Base-by-base conservation (phyloP, 2,888 invertebrate genomes). In the Caenorhabditis sulstoni region DNA sequence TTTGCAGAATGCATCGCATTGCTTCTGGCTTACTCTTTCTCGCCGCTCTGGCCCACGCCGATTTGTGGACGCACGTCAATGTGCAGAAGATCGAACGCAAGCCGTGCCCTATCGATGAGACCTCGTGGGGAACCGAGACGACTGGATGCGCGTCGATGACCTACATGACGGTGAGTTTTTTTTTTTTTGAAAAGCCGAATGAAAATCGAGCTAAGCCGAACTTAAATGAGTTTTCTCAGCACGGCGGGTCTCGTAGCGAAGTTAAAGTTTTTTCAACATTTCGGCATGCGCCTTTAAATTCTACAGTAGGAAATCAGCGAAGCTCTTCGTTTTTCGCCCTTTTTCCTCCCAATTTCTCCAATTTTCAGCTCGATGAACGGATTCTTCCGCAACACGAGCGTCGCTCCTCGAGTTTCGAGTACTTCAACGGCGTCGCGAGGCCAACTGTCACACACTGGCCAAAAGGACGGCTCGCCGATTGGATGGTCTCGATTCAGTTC, bases 401-500 rank as follows among this genome's bases (percentile, higher is more conserved):
- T 22, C 67, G 71, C 3, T 73, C 71, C 11, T 70, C 73, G 20
- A 73, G 67, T 20, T 79, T 68, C 35, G 73, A 79, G 29, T 62
- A 67, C n/a, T 57, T 79, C 12, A 50, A 66, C 29, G 79, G 79
- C 1, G 67, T 62, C 7, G 14, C 39, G 16, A 55, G 73, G 5
- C 70, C 79, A 1, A 79, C 73, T 7, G 71, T 73, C 11, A 73
- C 79, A 12, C 73, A 73, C 29, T 79, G 71, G 71, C 67, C 73
- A 20, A 55, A 62, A 22, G 79, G 79, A 52, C 49, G 62, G 37
- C 45, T 79, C 16, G 23, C 29, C n/a, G 64, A 79, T 61, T 79
- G 79, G 79, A 73, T 73, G 73, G 12, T 79, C 5, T 66, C 79
- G 14, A 73, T 79, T 47, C 71, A 79, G 49, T 79, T 79, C 47